Evolutionary conservation across 30 jellyfish, hydroid and myxozoan species (phyloP).

Genomic region (Pseudorhiza aurosa): DNA sequence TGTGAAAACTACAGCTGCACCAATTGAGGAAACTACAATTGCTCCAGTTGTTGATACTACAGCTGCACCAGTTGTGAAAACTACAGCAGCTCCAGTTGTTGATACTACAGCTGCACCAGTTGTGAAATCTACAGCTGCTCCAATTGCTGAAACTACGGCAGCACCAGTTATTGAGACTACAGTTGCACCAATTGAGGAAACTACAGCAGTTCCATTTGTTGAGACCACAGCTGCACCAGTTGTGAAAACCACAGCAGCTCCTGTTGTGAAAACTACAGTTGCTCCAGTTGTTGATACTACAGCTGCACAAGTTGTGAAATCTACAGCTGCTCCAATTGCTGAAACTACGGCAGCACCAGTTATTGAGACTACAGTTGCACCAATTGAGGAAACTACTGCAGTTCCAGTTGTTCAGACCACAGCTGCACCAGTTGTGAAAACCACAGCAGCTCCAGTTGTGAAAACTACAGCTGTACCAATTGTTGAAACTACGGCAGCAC

Average conservation of each 20-base stretch:
- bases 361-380: conserved; percentile 29
- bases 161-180: conserved; percentile 29
- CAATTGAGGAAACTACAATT: not conserved
- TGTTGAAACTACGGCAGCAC: conserved; percentile 37
- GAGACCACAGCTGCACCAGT: conserved; percentile 38
- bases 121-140: not conserved
- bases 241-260: conserved; percentile 14
- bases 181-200: conserved; percentile 3
- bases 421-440: not conserved
- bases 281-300: conserved; percentile 3
- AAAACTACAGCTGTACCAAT: not conserved
- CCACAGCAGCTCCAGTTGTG: not conserved
- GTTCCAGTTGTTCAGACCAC: conserved; percentile 27
- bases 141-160: not conserved
- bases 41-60: not conserved
- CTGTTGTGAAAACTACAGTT: not conserved
- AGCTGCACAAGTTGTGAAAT: not conserved
- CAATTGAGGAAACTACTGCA: conserved; percentile 13
- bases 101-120: conserved; percentile 11
- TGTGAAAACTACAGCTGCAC: conserved; percentile 6
- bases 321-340: conserved; percentile 3
- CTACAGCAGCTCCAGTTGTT: conserved; percentile 21
- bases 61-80: not conserved
- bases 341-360: conserved; percentile 32
- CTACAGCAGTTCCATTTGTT: conserved; percentile 22